Evolutionary conservation across 1,140 invertebrate species (phyloP), one percentile per base, ranked within the genome.

Genomic region (Diachasmimorpha longicaudata): DNA sequence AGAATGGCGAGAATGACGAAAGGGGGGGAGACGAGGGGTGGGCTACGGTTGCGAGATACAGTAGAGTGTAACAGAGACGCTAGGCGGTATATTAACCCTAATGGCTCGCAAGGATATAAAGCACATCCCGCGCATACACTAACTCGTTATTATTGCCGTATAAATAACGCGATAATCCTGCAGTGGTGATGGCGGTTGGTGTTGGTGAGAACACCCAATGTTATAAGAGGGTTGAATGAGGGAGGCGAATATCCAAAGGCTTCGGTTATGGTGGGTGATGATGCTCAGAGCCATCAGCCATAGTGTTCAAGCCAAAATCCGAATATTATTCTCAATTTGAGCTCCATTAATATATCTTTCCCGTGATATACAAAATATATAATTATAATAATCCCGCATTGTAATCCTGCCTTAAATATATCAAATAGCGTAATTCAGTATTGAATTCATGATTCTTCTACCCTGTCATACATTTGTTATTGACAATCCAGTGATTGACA

Each of bases 111-210:
- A 85, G 82, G 85, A 87, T 85, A 88, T 89, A 89, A 89, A 89
- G 86, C 86, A 87, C 86, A 89, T 86, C 86, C 87, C 83, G 85
- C 84, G 86, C 86, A 85, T 88, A 88, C 77, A 85, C 85, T 86
- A 87, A 86, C 85, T 88, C 86, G 86, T 88, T 88, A 89, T 89
- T 89, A 89, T 89, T 87, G 83, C 85, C 83, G 85, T 84, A 88
- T 88, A 89, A 89, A 89, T 88, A 88, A 89, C 86, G 82, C 81
- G 87, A 89, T 89, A 88, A 89, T 89, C 87, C 85, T 75, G 78
- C 74, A 78, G 80, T 84, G 82, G 82, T 83, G 86, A 87, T 85
- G 83, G 83, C 84, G 82, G 81, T 68, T 63, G 19, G 58, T 63
- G 58, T 63, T 63, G 58, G 58, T 25, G 58, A 63, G 58, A 63